phyloP scores from a whole-genome alignment of 2,888 invertebrate genomes.

The Drosophila helvetica region DNA sequence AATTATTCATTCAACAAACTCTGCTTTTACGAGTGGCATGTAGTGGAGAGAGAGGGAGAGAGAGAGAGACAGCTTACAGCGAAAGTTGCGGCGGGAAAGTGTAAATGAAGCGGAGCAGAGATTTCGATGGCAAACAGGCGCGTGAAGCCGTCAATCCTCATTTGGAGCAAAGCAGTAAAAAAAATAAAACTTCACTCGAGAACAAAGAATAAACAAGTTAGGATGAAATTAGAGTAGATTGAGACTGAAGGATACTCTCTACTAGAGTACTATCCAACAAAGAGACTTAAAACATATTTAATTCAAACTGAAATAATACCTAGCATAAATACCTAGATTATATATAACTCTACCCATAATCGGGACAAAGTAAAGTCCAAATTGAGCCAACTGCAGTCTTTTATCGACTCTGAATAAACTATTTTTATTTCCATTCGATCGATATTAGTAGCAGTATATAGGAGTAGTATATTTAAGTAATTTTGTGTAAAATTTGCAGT shows the following conservation, averaged over 20 bases:
- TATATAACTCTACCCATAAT: no score
- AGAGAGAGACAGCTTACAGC: neutral
- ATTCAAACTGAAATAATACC: no score
- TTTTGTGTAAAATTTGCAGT: no score
- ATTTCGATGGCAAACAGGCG: constrained; percentile 26
- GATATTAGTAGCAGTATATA: no score
- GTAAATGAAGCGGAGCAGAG: constrained; percentile 50
- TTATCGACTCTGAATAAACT: no score
- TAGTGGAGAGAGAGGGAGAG: neutral
- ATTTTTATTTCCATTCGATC: no score
- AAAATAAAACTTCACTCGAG: neutral
- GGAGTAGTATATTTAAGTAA: no score
- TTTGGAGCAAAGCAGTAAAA: constrained; percentile 32
- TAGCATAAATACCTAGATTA: no score
- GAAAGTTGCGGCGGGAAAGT: constrained; percentile 7
- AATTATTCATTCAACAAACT: constrained; percentile 67
- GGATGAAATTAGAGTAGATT: neutral
- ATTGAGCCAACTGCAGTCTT: no score
- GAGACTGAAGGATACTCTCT: neutral
- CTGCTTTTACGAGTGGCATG: constrained; percentile 22
- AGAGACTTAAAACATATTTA: no score
- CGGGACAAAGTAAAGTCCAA: no score
- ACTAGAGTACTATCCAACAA: no score
- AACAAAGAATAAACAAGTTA: neutral
- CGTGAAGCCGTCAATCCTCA: constrained; percentile 71